A percentile compares a stretch with the other conserved stretches of the same genome.
Evolutionary conservation across 2,797 vertebrate genomes (phyloP).

Genomic region (Myotis pilosus): DNA sequence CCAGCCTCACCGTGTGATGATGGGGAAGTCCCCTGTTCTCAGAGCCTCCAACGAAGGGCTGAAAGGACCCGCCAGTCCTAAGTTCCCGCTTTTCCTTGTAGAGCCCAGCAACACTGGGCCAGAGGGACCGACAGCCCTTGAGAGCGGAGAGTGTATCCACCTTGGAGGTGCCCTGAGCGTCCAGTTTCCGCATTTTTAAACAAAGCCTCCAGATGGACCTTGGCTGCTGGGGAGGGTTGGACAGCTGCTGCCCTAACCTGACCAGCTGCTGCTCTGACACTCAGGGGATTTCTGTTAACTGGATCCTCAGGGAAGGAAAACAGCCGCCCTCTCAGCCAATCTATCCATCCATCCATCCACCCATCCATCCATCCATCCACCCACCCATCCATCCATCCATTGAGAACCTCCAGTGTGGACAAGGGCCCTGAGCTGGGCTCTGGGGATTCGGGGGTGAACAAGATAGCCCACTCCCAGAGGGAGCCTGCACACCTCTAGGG

Average conservation of each 20-base stretch:
- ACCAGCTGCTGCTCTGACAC: neutral
- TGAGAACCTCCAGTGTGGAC: neutral
- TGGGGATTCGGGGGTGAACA: neutral
- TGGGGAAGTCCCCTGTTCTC: neutral
- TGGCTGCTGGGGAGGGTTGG: neutral
- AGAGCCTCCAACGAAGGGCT: neutral
- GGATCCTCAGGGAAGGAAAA: constrained; percentile 32
- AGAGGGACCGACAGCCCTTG: neutral
- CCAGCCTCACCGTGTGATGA: neutral
- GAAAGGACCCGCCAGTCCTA: neutral
- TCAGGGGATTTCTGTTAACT: constrained; percentile 17
- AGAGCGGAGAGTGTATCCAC: neutral
- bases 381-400: neutral
- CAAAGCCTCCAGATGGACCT: constrained; percentile 62
- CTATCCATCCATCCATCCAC: neutral
- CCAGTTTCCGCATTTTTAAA: neutral
- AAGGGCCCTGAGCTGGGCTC: neutral
- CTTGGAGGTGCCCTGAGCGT: neutral
- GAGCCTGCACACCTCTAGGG: accelerated
- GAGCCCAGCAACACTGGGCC: neutral
- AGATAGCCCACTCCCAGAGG: neutral
- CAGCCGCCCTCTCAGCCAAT: neutral
- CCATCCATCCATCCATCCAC: neutral
- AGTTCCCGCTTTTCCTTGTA: neutral
- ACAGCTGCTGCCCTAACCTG: neutral